Conservation (phyloP, 64 coral and sea anemone species). For the Stylophora pistillata region DNA sequence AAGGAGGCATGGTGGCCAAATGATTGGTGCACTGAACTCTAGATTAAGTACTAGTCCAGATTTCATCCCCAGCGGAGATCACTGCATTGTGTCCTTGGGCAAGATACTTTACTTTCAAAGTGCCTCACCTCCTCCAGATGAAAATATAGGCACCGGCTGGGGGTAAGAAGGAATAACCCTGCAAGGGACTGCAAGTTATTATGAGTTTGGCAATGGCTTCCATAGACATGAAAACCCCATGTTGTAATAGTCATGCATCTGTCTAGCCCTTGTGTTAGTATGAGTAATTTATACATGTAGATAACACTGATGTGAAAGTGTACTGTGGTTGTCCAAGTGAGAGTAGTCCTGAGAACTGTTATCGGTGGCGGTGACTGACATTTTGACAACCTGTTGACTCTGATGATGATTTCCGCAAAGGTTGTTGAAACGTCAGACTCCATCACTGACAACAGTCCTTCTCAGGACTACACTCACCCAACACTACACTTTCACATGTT, state of each 20-base stretch:
- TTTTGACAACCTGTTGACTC: no score
- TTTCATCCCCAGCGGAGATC: background rate
- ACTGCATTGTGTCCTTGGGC: background rate
- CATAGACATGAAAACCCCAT: conserved; percentile 5
- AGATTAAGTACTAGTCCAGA: background rate
- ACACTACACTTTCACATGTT: no score
- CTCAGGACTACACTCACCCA: no score
- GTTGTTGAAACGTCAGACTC: no score
- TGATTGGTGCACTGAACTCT: no score
- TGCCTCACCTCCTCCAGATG: background rate
- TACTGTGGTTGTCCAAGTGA: no score
- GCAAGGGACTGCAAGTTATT: conserved; percentile 16
- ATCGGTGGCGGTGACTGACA: no score
- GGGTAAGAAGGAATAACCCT: conserved; percentile 30
- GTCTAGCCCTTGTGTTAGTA: background rate
- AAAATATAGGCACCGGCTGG: conserved; percentile 2
- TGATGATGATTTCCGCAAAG: no score
- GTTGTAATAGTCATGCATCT: background rate
- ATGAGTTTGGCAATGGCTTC: conserved; percentile 42
- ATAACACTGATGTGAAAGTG: background rate
- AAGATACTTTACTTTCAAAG: background rate
- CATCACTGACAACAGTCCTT: no score
- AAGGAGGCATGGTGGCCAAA: no score
- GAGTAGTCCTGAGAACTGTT: no score
- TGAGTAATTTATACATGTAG: background rate